Percentiles rank a stretch among this genome's conserved stretches.
Conservation (phyloP, 2,888 invertebrate species). For the Quadriops clusia region DNA sequence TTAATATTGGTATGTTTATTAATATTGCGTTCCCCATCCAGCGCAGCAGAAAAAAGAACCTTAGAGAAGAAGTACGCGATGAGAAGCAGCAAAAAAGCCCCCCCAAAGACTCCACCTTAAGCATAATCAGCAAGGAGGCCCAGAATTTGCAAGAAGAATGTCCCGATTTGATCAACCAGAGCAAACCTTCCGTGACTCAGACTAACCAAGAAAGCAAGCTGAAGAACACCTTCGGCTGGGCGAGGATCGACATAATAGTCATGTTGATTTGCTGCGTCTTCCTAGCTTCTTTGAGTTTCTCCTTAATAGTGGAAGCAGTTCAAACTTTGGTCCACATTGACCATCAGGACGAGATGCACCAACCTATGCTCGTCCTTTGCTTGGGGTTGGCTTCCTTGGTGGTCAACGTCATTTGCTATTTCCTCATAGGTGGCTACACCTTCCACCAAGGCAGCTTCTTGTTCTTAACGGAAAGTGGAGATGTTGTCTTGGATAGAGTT, state of each 20-base stretch:
- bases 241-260: slow-evolving; percentile 76
- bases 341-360: slow-evolving; percentile 60
- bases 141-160: too few species aligned
- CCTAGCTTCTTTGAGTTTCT: slow-evolving; percentile 71
- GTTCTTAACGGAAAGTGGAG: slow-evolving; percentile 49
- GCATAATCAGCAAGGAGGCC: too few species aligned
- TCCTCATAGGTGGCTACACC: slow-evolving; percentile 69
- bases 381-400: slow-evolving; percentile 60
- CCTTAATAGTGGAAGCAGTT: slow-evolving; percentile 66
- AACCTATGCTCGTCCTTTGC: slow-evolving; percentile 60
- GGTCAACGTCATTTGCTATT: slow-evolving; percentile 65
- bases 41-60: slow-evolving; percentile 1
- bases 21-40: too few species aligned
- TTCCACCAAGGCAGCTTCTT: slow-evolving; percentile 60
- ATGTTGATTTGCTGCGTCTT: slow-evolving; percentile 73
- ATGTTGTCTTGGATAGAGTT: slow-evolving; percentile 49
- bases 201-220: slow-evolving; percentile 30
- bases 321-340: slow-evolving; percentile 68
- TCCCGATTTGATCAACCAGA: too few species aligned
- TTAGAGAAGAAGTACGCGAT: neutral
- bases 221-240: slow-evolving; percentile 87
- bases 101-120: too few species aligned
- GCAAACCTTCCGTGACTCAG: slow-evolving; percentile 13
- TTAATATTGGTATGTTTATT: too few species aligned
- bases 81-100: too few species aligned